Evolutionary conservation across 2,888 invertebrate species (phyloP).

Genomic region (Pyrocoelia pectoralis): DNA sequence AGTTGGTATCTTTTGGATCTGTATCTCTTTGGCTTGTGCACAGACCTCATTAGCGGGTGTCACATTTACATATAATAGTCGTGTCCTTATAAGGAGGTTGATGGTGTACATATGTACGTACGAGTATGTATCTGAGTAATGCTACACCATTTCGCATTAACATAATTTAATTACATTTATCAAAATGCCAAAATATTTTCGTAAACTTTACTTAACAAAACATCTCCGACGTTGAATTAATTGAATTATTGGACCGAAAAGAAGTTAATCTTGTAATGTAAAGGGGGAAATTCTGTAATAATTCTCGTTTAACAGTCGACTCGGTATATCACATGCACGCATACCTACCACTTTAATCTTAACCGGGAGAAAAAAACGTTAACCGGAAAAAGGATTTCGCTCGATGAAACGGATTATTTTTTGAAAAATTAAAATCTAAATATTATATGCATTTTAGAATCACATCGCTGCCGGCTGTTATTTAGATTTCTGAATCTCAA

Average conservation of each 20-base stretch:
- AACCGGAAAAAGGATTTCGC: not conserved
- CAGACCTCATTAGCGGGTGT: conserved; percentile 52
- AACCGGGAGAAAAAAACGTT: conserved; percentile 1
- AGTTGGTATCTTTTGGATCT: conserved; percentile 42
- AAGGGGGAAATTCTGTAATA: conserved; percentile 54
- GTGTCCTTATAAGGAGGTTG: conserved; percentile 39
- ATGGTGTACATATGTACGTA: conserved; percentile 18
- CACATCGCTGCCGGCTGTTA: conserved; percentile 51
- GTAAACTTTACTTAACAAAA: conserved; percentile 57
- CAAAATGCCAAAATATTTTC: not conserved
- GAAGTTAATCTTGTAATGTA: conserved; percentile 62
- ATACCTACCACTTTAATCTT: not conserved
- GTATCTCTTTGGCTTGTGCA: conserved; percentile 40
- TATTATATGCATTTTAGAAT: conserved; percentile 48
- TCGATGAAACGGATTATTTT: not conserved
- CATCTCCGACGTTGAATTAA: conserved; percentile 59
- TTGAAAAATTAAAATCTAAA: conserved; percentile 3
- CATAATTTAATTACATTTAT: conserved; percentile 46
- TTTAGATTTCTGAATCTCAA: conserved; percentile 55
- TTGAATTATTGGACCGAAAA: conserved; percentile 63
- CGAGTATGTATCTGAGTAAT: conserved; percentile 26
- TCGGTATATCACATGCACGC: conserved; percentile 14
- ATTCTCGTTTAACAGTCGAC: conserved; percentile 44
- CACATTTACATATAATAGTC: conserved; percentile 52
- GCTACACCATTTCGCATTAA: conserved; percentile 42